Conservation (phyloP, 2,797 vertebrate genomes). For the Pelodytes ibericus region DNA sequence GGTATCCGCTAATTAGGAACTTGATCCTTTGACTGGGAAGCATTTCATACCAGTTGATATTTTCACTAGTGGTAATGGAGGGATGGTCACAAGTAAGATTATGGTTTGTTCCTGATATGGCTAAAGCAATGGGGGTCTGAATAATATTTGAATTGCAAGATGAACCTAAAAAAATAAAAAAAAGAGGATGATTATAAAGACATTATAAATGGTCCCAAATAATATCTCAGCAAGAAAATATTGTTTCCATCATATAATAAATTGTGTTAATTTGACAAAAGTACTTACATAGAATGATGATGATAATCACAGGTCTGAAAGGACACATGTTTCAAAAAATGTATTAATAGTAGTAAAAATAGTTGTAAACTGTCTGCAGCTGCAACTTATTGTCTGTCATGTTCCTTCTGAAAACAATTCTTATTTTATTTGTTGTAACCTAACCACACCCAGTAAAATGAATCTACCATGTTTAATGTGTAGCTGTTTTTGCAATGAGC, state of each 20-base stretch:
- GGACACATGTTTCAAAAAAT: neutral
- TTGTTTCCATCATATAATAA: neutral
- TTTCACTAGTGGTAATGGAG: constrained; percentile 10
- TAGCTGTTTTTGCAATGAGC: no score
- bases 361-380: no score
- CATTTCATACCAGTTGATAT: constrained; percentile 32
- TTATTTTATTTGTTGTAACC: no score
- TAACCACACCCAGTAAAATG: no score
- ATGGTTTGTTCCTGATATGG: neutral
- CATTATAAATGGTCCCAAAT: no score
- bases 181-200: no score
- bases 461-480: no score
- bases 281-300: constrained; percentile 28
- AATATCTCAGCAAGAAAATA: no score
- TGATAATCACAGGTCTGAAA: neutral
- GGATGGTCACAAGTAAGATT: constrained; percentile 17
- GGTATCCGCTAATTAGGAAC: neutral
- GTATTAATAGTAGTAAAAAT: no score
- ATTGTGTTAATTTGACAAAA: neutral
- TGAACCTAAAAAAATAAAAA: constrained; percentile 14
- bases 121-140: neutral
- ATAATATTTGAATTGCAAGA: constrained; percentile 12
- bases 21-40: neutral
- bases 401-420: no score
- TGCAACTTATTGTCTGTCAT: no score